Conservation (phyloP, 2,888 invertebrate genomes). For the Ecliptopera silaceata region DNA sequence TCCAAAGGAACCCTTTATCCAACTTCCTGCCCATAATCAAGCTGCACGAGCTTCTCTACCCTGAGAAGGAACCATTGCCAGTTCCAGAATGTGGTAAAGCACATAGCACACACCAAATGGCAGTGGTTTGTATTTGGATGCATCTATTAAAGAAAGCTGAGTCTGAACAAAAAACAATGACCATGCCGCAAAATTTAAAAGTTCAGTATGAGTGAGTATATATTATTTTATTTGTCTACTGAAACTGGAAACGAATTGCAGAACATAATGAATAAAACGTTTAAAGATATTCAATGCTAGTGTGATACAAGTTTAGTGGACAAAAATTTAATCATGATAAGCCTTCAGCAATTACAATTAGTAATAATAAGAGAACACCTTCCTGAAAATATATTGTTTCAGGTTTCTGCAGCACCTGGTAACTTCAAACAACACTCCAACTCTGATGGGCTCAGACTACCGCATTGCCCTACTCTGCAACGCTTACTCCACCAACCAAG, state of each 20-base stretch:
- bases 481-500: conserved; percentile 97
- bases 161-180: conserved; percentile 91
- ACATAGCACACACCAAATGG: conserved; percentile 94
- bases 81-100: conserved; percentile 95
- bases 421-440: conserved; percentile 87
- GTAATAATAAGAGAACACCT: not conserved
- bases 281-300: no score
- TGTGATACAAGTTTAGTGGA: no score
- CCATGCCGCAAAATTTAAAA: conserved; percentile 91
- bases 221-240: not conserved
- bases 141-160: conserved; percentile 97
- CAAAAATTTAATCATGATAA: no score
- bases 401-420: conserved; percentile 94
- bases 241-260: not conserved
- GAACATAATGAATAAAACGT: no score
- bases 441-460: conserved; percentile 93
- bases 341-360: not conserved
- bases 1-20: conserved; percentile 94
- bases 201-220: conserved; percentile 90
- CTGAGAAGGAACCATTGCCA: conserved; percentile 94
- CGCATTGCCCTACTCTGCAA: conserved; percentile 96
- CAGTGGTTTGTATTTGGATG: conserved; percentile 98
- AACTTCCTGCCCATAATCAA: conserved; percentile 95
- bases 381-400: conserved; percentile 5
- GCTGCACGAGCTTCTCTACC: conserved; percentile 95